phyloP scores from a whole-genome alignment of 2,113 vertebrate species.

The Lepidothrix coronata region DNA sequence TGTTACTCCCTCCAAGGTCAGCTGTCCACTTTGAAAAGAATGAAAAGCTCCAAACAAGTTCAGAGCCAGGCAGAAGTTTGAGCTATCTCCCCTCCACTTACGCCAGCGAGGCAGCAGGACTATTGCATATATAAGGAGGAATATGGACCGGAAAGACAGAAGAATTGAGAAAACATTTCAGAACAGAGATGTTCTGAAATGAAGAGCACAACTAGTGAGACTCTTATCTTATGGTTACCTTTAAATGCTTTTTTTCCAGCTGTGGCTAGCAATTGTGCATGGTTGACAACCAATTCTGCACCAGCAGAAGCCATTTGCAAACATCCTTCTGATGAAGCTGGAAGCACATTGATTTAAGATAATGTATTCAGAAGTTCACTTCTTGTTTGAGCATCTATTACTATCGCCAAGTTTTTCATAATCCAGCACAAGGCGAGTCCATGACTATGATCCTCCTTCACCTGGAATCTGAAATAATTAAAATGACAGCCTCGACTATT shows the following conservation, averaged over 20 bases:
- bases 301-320: background rate
- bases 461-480: constrained; percentile 13
- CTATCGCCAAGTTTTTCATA: background rate
- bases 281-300: background rate
- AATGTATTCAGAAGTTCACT: background rate
- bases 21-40: background rate
- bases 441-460: background rate
- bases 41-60: background rate
- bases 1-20: background rate
- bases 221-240: background rate
- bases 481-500: background rate
- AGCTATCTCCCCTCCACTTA: background rate
- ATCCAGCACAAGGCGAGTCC: background rate
- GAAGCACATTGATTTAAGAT: background rate
- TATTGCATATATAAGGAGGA: background rate
- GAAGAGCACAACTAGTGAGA: background rate
- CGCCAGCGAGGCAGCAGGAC: background rate
- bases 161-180: background rate
- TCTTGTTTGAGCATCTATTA: background rate
- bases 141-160: background rate
- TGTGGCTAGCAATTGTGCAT: background rate
- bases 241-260: background rate
- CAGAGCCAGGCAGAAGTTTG: background rate
- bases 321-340: background rate
- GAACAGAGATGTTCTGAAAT: background rate